A percentile compares a stretch with the other conserved stretches of the same genome.
These are phyloP conservation scores for Labia minor DNA, from an alignment of 2,888 invertebrate species.

Conservation along the genomic window DNA sequence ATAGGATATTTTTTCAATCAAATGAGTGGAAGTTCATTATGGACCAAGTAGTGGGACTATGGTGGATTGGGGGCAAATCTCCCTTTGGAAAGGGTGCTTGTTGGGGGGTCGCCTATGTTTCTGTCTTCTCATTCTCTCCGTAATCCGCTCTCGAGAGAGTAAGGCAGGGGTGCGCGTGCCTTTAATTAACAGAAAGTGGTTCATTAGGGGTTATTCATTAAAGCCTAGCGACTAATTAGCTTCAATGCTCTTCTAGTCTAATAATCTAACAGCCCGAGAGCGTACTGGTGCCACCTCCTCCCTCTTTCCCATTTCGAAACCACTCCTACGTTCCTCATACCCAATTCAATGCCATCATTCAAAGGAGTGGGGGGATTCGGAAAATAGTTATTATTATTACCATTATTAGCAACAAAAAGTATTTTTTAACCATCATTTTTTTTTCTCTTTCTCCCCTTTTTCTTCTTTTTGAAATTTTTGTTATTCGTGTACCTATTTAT, in stretches of 20 bases:
- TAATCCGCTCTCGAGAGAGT: not conserved
- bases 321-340: not conserved
- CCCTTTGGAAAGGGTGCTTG: not conserved
- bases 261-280: not conserved
- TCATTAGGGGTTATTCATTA: constrained; percentile 85
- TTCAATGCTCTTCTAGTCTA: not conserved
- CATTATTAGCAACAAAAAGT: too few relatives aligned
- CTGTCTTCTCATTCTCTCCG: not conserved
- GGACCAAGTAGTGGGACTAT: too few relatives aligned
- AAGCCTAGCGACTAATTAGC: constrained; percentile 39
- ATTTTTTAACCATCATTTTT: too few relatives aligned
- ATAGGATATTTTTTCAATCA: too few relatives aligned
- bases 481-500: too few relatives aligned
- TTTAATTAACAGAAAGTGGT: constrained; percentile 85
- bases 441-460: too few relatives aligned
- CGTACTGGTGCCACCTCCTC: too few relatives aligned
- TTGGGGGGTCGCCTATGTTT: not conserved
- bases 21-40: too few relatives aligned
- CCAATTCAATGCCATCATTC: too few relatives aligned
- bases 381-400: too few relatives aligned
- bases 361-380: too few relatives aligned
- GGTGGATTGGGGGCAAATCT: not conserved
- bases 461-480: too few relatives aligned
- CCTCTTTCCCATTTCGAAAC: not conserved
- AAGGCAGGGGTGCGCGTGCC: constrained; percentile 32